These are phyloP conservation scores for Acanthaster planci DNA, from an alignment of 35 echinoderm and acorn worm species.

Conservation along the genomic window DNA sequence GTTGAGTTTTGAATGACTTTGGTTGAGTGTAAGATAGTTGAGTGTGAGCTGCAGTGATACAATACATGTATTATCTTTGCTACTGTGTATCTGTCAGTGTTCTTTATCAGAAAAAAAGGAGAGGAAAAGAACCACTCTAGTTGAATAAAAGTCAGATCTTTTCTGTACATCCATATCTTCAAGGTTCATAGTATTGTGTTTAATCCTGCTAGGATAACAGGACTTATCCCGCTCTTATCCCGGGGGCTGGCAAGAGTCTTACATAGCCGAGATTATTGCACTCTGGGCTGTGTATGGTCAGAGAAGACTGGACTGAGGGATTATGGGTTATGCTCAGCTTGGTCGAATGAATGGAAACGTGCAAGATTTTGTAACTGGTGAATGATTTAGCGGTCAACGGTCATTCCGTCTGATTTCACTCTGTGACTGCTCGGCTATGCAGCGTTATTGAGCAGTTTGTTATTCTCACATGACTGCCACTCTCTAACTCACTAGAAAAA, in stretches of 20 bases:
- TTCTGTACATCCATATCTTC: too few species aligned
- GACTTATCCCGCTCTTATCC: not conserved
- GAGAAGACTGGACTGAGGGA: not conserved
- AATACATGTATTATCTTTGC: too few species aligned
- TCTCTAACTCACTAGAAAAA: too few species aligned
- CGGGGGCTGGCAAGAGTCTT: not conserved
- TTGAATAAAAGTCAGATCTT: too few species aligned
- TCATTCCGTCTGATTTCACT: not conserved
- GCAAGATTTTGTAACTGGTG: not conserved
- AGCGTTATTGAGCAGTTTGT: not conserved
- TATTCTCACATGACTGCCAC: not conserved
- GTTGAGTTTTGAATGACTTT: too few species aligned
- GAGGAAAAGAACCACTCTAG: too few species aligned
- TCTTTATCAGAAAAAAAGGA: too few species aligned
- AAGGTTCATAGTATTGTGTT: not conserved
- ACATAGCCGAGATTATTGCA: not conserved
- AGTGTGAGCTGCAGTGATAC: too few species aligned
- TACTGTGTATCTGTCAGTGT: too few species aligned
- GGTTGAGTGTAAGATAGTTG: too few species aligned
- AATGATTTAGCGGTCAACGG: conserved; percentile 1
- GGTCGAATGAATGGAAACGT: not conserved
- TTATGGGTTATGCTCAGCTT: not conserved
- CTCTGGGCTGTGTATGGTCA: not conserved
- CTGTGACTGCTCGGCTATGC: too few species aligned
- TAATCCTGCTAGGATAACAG: conserved; percentile 18